Conservation (phyloP, 2,113 vertebrate species). For the Brachirus orientalis region DNA sequence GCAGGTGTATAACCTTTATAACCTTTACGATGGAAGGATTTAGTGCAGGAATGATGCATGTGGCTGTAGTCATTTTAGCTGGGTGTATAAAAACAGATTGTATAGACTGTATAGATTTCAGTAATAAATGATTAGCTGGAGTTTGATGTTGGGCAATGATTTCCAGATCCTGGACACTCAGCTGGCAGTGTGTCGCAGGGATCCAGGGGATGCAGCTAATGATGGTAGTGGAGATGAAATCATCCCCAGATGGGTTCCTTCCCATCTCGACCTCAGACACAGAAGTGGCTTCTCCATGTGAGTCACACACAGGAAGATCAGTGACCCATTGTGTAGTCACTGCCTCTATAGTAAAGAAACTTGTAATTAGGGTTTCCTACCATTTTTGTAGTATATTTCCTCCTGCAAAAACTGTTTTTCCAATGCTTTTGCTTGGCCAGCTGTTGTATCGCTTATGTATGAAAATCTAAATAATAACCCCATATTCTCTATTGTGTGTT, state of each 20-base stretch:
- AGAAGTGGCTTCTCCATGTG: constrained; percentile 65
- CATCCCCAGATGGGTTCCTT: constrained; percentile 74
- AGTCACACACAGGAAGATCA: constrained; percentile 42
- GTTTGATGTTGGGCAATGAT: not conserved
- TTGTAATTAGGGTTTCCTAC: too few relatives aligned
- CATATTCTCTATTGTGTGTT: constrained; percentile 2
- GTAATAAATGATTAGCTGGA: too few relatives aligned
- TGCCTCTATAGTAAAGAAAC: not conserved
- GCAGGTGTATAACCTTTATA: too few relatives aligned
- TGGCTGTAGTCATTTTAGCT: too few relatives aligned
- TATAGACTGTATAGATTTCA: too few relatives aligned
- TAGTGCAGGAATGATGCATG: too few relatives aligned
- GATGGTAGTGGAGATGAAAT: constrained; percentile 5
- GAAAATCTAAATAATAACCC: not conserved
- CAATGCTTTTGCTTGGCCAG: not conserved
- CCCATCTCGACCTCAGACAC: constrained; percentile 75
- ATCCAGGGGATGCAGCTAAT: constrained; percentile 31
- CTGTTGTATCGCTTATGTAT: constrained; percentile 4
- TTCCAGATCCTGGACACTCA: constrained; percentile 79
- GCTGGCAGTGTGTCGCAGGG: constrained; percentile 60
- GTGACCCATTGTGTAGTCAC: not conserved
- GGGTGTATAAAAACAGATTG: too few relatives aligned
- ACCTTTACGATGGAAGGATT: too few relatives aligned
- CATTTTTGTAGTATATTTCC: too few relatives aligned
- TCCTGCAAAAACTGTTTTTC: not conserved